phyloP scores from a whole-genome alignment of 1,140 invertebrate genomes.

The Aphaenogaster rudis region DNA sequence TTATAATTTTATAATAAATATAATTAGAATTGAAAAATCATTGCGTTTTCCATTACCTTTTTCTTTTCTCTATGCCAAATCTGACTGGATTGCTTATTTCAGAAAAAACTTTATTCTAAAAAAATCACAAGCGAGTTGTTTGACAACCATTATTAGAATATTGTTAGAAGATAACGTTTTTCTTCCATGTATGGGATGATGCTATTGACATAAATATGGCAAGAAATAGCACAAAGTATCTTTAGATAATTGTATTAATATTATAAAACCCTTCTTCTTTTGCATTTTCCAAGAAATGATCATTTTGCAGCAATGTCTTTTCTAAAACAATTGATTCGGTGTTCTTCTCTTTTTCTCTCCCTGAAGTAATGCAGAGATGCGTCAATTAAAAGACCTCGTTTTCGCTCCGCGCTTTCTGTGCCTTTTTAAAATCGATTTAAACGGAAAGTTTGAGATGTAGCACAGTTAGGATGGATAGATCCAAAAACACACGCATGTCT shows the following conservation, averaged over 20 bases:
- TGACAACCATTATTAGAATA: not conserved
- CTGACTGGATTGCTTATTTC: not conserved
- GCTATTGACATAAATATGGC: not conserved
- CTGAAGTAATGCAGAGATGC: not conserved
- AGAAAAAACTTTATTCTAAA: not conserved
- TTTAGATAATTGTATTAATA: not conserved
- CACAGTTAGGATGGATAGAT: not conserved
- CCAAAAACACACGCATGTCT: not conserved
- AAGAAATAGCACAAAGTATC: not conserved
- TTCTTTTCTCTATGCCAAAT: not conserved
- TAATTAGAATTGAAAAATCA: not conserved
- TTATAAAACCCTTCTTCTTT: not conserved
- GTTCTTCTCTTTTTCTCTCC: not conserved
- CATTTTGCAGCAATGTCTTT: not conserved
- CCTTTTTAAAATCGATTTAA: not conserved
- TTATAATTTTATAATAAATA: not conserved
- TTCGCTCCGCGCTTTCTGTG: not conserved
- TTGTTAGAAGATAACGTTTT: conserved; percentile 12
- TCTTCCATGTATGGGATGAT: not conserved
- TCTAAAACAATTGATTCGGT: not conserved
- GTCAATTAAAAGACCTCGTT: not conserved
- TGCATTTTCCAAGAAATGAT: not conserved
- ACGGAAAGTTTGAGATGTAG: not conserved
- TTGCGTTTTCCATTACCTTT: not conserved
- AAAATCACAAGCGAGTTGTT: not conserved